Percentiles rank a stretch among this genome's conserved stretches.
Evolutionary conservation across 2,113 vertebrate genomes (phyloP).

Genomic region (Camelus dromedarius): DNA sequence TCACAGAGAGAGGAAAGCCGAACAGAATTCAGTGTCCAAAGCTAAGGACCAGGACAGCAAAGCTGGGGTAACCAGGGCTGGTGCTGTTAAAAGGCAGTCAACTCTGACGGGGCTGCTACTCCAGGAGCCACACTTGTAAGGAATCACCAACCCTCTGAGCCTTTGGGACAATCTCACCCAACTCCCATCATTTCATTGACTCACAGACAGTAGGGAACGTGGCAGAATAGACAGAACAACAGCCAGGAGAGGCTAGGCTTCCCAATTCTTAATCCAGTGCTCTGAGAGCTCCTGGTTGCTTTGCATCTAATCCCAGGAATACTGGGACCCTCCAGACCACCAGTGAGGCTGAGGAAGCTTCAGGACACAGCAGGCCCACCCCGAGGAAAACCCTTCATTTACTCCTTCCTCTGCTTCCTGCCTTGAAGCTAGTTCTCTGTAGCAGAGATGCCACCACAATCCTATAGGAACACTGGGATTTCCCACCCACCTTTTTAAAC

Average conservation of each 20-base stretch:
- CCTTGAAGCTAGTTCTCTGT: background rate
- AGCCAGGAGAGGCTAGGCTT: background rate
- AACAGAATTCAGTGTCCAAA: background rate
- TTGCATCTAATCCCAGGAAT: background rate
- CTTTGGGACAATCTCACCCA: background rate
- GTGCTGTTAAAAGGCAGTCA: background rate
- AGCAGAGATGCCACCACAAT: background rate
- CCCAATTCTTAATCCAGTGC: background rate
- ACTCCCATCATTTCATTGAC: background rate
- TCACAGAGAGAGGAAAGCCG: background rate
- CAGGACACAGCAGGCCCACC: background rate
- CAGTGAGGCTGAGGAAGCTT: background rate
- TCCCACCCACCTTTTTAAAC: background rate
- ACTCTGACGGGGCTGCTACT: background rate
- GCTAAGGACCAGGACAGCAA: background rate
- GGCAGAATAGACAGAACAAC: background rate
- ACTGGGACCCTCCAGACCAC: background rate
- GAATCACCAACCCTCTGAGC: background rate
- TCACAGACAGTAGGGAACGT: background rate
- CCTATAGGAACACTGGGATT: background rate
- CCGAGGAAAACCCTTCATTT: background rate
- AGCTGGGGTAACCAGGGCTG: background rate
- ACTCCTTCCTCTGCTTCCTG: background rate
- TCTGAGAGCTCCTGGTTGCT: background rate
- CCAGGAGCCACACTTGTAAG: background rate